Conservation (phyloP, 2,113 vertebrate genomes). For the Ophiodon elongatus region DNA sequence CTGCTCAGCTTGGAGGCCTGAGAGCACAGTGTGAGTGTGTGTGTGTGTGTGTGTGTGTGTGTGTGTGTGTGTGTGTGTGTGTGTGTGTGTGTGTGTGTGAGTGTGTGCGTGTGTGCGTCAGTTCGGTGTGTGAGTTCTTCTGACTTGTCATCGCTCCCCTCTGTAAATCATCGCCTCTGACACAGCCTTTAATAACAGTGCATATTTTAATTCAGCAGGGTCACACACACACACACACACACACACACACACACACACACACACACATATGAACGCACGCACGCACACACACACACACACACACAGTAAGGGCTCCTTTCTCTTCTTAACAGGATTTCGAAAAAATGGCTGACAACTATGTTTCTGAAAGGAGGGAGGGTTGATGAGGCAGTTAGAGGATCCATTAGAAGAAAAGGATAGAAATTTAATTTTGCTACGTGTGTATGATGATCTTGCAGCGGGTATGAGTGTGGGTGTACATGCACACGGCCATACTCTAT, state of each 20-base stretch:
- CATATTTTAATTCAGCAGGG: slow-evolving; percentile 86
- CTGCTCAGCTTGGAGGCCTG: slow-evolving; percentile 84
- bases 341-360: slow-evolving; percentile 68
- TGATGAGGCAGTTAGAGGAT: slow-evolving; percentile 35
- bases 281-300: slow-evolving; percentile 36
- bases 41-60: slow-evolving; percentile 63
- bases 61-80: slow-evolving; percentile 56
- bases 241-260: slow-evolving; percentile 46
- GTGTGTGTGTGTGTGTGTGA: slow-evolving; percentile 56
- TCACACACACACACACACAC: slow-evolving; percentile 48
- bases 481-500: background rate
- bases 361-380: slow-evolving; percentile 39
- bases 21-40: slow-evolving; percentile 74
- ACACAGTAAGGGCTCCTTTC: slow-evolving; percentile 38
- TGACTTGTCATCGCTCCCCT: slow-evolving; percentile 85
- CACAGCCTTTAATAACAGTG: slow-evolving; percentile 87
- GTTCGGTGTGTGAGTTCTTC: slow-evolving; percentile 83
- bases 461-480: slow-evolving; percentile 13
- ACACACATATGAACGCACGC: slow-evolving; percentile 33
- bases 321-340: slow-evolving; percentile 58
- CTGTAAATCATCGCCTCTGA: slow-evolving; percentile 89
- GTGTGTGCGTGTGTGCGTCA: slow-evolving; percentile 57
- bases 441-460: slow-evolving; percentile 25
- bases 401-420: slow-evolving; percentile 55
- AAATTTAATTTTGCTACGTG: slow-evolving; percentile 43